Evolutionary conservation across 1,140 invertebrate genomes (phyloP), one percentile per base, ranked within the genome.

Genomic region (Dinothrombium tinctorium): DNA sequence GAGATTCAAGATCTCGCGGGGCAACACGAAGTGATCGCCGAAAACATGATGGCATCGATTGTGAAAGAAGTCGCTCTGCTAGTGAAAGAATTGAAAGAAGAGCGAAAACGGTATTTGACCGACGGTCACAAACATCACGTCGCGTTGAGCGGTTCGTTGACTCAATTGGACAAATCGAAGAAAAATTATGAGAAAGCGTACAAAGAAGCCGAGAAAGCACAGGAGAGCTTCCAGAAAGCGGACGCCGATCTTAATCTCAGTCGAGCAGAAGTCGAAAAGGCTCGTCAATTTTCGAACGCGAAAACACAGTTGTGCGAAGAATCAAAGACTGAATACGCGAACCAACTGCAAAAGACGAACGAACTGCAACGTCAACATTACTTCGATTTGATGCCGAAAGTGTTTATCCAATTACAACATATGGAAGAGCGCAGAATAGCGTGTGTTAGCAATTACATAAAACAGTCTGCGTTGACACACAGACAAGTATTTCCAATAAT

Each of bases 1-100:
- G 92, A 98, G 65, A 69, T 95, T 45, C 79, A 78, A 58, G 87
- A 96, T 61, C 69, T 95, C 54, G 90, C 92, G 12, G 84, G 84
- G 12, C 70, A 98, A 59, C 81, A 94, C 54, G 92, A 98, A 62
- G 70, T 92, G 3, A 81, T 98, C 35, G 82, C 86, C 9, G 92
- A 98, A 63, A 84, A 83, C 56, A 65, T 92, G 42, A 74, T 78
- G 53, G 67, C 69, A 3, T 74, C 76, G 56, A 80, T 94, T 22
- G 71, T 82, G 17, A 71, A 76, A 51, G 84, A 90, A 56, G 67
- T 94, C 48, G 69, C 71, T 47, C 66, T 73, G 43, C 68, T 90
- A 47, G 73, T 86, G 31, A 82, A 82, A 60, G 84, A 92, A 54
- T 67, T 92, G 49, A 81, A 86, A 53, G 79, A 89, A 50, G 86